phyloP scores from a whole-genome alignment of 2,888 invertebrate genomes.

The Scelioninae gen. 2 region DNA sequence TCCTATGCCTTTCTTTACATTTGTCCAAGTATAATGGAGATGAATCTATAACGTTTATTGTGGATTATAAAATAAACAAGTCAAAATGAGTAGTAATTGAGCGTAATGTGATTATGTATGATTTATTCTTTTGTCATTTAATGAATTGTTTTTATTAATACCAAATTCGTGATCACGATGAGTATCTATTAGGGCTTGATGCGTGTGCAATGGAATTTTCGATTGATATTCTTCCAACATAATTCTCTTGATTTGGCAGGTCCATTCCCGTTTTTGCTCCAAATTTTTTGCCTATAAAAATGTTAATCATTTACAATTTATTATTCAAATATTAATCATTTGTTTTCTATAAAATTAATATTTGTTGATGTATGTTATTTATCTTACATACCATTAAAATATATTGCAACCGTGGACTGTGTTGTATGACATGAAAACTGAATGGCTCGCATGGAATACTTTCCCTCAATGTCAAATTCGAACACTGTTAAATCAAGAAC shows the following conservation, averaged over 20 bases:
- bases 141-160: too few species aligned
- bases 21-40: slow-evolving; percentile 91
- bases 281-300: slow-evolving; percentile 82
- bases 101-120: too few species aligned
- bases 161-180: slow-evolving; percentile 87
- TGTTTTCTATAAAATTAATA: too few species aligned
- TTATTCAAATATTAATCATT: too few species aligned
- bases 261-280: slow-evolving; percentile 92
- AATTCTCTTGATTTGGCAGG: slow-evolving; percentile 87
- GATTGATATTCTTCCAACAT: slow-evolving; percentile 95
- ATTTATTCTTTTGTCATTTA: too few species aligned
- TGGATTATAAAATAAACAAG: too few species aligned
- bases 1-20: slow-evolving; percentile 84
- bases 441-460: slow-evolving; percentile 95
- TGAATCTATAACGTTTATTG: slow-evolving; percentile 74
- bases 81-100: too few species aligned
- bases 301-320: too few species aligned
- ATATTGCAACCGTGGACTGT: slow-evolving; percentile 93
- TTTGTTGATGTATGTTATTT: too few species aligned
- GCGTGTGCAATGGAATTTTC: slow-evolving; percentile 95
- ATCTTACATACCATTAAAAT: slow-evolving; percentile 90
- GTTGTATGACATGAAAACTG: slow-evolving; percentile 97
- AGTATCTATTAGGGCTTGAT: slow-evolving; percentile 92
- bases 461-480: slow-evolving; percentile 97
- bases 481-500: slow-evolving; percentile 90